Evolutionary conservation across 2,113 vertebrate genomes (phyloP), one percentile per base, ranked within the genome.

Genomic region (Hepsetus odoe): DNA sequence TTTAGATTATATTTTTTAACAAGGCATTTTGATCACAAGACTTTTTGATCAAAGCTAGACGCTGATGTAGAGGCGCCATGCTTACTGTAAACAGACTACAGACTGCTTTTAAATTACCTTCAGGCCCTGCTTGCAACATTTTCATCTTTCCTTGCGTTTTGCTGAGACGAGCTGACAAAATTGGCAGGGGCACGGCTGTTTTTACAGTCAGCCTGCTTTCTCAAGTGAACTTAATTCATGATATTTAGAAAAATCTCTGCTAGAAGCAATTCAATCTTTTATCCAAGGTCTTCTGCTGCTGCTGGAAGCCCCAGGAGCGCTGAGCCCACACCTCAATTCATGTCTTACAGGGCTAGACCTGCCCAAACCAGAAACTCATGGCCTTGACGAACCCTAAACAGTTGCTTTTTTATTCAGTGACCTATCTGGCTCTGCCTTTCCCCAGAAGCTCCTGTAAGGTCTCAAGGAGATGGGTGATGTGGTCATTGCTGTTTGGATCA

Each of bases 211-310:
- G 67, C n/a, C 68, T 66, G 51, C 40, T 76, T 81, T 72, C 74
- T 77, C 26, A 26, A 69, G 80, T 56, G 70, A 65, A 69, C 58
- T 69, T 74, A 80, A 77, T 76, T 71, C 16, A 35, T 70, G 40
- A 58, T 82, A 74, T 76, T 74, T 82, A 16, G 65, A 80, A 70
- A n/a, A 69, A 67, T 33, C 56, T 72, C 68, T 33, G 51, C 72
- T 58, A 70, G 80, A 16, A 65, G 79, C 59, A 81, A 82, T 73
- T 79, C 68, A 69, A 82, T 74, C 75, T 68, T 77, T 75, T 28
- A 74, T 77, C 66, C 83, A 86, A 86, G 85, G 85, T 83, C 69
- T 62, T 56, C 26, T n/a, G n/a, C n/a, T n/a, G 11, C 55, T 73
- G 44, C 61, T 65, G 49, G 53, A 67, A 68, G n/a, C n/a, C n/a